Evolutionary conservation across 2,797 vertebrate genomes (phyloP), one percentile per base, ranked within the genome.

Genomic region (Cyprinella venusta): DNA sequence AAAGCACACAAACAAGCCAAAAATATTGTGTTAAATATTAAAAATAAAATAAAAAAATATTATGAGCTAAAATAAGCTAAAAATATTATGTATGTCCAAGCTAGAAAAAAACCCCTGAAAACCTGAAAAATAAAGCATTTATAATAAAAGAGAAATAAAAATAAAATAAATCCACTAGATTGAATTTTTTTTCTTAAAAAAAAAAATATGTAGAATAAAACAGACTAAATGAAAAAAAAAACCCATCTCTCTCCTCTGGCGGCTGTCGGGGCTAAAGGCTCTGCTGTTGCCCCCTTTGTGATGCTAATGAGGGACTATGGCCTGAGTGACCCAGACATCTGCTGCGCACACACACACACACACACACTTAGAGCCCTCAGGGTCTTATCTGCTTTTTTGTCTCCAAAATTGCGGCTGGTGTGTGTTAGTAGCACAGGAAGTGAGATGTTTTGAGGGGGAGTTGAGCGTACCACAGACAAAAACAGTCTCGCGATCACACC

Each of bases 301-400:
- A 90, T 90, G 88, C 79, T 91, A 90, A 91, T 90, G 87, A 91
- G 82, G 82, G 70, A 78, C 76, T 80, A 84, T 86, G 87, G 82
- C 87, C 89, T 78, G 64, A 80, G 81, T 83, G 88, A 85, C 88
- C 89, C 81, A 87, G 88, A 91, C 90, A 90, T 90, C 90, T 90
- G 89, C 89, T 89, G 71, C 82, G n/a, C 67, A 0, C 67, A 24
- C 77, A 8, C 83, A 76, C 79, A 59, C 83, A 72, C 38, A 75
- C 54, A 61, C 83, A 72, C 76, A 61, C 52, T 54, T 50, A 50
- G 48, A 71, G 75, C 64, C 70, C 84, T 86, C 83, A 79, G 85
- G 87, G 85, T 85, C 83, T 87, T 88, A 83, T 86, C 72, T 56
- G 81, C 79, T 81, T 79, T 80, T 82, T 81, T 86, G 88, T 88